These are phyloP conservation scores for Odontophorus gujanensis DNA, from an alignment of 2,113 vertebrate species.

Conservation along the genomic window DNA sequence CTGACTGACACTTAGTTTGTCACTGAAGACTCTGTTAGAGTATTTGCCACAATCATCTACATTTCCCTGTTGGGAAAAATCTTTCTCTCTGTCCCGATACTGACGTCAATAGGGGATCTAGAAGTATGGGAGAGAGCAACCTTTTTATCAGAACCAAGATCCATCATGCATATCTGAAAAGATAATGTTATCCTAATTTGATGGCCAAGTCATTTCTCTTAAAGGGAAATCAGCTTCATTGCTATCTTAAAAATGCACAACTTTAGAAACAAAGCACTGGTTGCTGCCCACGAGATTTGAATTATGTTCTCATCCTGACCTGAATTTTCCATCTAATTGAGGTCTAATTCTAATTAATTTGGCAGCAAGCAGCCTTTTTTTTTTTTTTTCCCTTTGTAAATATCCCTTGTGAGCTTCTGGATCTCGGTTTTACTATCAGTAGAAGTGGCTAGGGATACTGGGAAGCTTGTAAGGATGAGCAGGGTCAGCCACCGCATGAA, in stretches of 20 bases:
- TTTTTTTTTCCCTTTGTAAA: background rate
- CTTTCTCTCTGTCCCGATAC: background rate
- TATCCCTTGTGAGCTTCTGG: constrained; percentile 28
- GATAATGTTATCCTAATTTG: background rate
- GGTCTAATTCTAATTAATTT: constrained; percentile 62
- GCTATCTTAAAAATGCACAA: constrained; percentile 27
- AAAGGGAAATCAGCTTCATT: constrained; percentile 38
- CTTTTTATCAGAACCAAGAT: background rate
- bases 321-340: constrained; percentile 64
- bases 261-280: constrained; percentile 35
- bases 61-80: constrained; percentile 19
- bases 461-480: background rate
- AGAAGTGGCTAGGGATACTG: background rate
- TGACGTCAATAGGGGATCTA: background rate
- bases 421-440: background rate
- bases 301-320: constrained; percentile 62
- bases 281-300: background rate
- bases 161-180: background rate
- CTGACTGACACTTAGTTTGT: constrained; percentile 8
- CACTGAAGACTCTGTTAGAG: background rate
- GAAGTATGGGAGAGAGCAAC: background rate
- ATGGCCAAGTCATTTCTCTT: constrained; percentile 6
- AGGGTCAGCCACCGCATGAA: background rate
- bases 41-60: constrained; percentile 45
- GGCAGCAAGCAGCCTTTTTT: background rate